Evolutionary conservation across 2,113 vertebrate genomes (phyloP).

Genomic region (Octodon degus): DNA sequence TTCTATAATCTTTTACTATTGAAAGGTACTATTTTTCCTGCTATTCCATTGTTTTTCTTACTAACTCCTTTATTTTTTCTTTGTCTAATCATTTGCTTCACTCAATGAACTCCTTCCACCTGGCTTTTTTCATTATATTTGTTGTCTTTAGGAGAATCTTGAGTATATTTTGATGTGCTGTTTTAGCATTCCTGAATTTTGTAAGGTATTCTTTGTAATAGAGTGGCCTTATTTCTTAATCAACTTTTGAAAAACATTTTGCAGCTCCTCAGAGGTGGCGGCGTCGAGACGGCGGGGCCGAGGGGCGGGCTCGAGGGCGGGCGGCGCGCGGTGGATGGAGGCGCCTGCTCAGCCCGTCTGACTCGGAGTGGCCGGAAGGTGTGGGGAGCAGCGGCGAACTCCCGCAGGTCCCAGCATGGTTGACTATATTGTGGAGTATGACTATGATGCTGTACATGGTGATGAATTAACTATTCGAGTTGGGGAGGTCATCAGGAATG

Average conservation of each 20-base stretch:
- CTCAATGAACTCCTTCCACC: neutral
- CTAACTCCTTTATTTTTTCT: neutral
- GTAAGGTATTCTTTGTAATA: neutral
- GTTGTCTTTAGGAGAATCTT: neutral
- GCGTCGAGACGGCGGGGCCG: neutral
- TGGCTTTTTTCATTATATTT: neutral
- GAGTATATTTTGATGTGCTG: neutral
- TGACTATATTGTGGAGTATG: conserved; percentile 94
- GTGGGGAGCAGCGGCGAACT: conserved; percentile 41
- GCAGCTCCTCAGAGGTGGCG: neutral
- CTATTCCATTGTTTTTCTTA: neutral
- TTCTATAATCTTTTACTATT: neutral
- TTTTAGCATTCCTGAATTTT: neutral
- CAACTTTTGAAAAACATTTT: neutral
- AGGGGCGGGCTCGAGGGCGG: neutral
- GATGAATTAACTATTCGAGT: conserved; percentile 95
- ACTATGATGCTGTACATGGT: conserved; percentile 95
- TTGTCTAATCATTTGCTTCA: neutral
- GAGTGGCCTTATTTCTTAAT: neutral
- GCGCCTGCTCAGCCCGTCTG: conserved; percentile 63
- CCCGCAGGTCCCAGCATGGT: conserved; percentile 77
- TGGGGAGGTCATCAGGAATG: conserved; percentile 96
- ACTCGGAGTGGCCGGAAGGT: conserved; percentile 44
- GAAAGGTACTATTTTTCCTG: neutral
- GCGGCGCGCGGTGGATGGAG: conserved; percentile 72